Evolutionary conservation across 1,140 invertebrate genomes (phyloP).

Genomic region (Diorhabda sublineata): DNA sequence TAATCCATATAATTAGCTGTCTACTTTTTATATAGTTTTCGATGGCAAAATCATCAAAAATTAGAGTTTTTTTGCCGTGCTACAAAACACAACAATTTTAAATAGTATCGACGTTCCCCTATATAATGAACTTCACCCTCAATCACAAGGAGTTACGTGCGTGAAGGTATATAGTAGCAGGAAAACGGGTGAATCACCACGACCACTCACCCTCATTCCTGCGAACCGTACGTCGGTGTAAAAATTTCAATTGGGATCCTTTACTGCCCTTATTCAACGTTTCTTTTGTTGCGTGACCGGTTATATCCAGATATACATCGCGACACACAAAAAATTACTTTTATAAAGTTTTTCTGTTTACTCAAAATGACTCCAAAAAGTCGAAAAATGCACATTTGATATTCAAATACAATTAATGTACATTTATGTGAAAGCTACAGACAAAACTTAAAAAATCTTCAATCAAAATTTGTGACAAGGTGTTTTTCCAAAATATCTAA

Average conservation of each 20-base stretch:
- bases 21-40: too few species aligned
- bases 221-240: constrained; percentile 25
- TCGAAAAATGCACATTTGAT: too few species aligned
- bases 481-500: too few species aligned
- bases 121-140: constrained; percentile 15
- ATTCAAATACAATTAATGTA: too few species aligned
- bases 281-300: constrained; percentile 32
- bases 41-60: too few species aligned
- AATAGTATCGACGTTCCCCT: background rate
- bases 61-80: too few species aligned
- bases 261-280: constrained; percentile 34
- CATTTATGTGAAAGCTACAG: too few species aligned
- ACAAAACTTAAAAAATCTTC: too few species aligned
- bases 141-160: constrained; percentile 11
- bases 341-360: too few species aligned
- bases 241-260: constrained; percentile 23
- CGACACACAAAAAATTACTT: constrained; percentile 1
- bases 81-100: background rate
- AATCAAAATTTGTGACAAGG: too few species aligned
- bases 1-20: too few species aligned
- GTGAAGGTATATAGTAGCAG: constrained; percentile 10
- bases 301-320: constrained; percentile 7
- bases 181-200: constrained; percentile 30
- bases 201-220: constrained; percentile 26
- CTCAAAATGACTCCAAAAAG: too few species aligned